phyloP scores from a whole-genome alignment of 2,113 vertebrate species.

The Seriola aureovittata region DNA sequence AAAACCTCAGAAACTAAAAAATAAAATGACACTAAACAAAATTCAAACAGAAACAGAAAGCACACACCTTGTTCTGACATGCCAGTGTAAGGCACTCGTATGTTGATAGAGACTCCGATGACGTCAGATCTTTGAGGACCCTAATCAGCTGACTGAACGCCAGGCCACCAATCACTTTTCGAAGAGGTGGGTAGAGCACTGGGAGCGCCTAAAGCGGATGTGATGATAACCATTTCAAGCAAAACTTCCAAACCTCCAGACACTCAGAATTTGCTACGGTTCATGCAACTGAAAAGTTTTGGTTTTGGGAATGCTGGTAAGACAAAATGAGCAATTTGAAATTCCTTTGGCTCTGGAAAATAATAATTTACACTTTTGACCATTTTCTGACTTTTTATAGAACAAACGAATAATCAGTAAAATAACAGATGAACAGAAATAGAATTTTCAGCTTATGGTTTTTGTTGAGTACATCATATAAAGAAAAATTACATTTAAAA shows the following conservation, averaged over 20 bases:
- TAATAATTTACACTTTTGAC: neutral
- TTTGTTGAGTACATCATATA: neutral
- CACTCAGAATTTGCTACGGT: no score
- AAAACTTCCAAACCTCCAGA: no score
- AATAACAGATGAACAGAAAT: no score
- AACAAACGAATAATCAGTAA: neutral
- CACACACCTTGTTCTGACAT: constrained; percentile 92
- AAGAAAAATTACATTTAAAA: neutral
- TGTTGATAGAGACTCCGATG: constrained; percentile 71
- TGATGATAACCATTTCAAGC: no score
- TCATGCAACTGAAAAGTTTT: no score
- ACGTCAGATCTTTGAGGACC: constrained; percentile 87
- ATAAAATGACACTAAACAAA: neutral
- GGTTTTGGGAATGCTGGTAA: no score
- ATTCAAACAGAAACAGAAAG: neutral
- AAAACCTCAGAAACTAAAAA: fast-evolving
- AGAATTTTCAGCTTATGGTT: neutral
- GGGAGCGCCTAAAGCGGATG: constrained; percentile 85
- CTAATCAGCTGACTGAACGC: constrained; percentile 90
- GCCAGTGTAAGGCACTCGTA: constrained; percentile 82
- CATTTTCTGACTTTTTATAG: neutral
- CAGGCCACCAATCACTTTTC: constrained; percentile 85
- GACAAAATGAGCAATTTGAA: no score
- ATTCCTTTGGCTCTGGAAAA: neutral
- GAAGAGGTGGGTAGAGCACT: constrained; percentile 88